Percentiles rank a stretch among this genome's conserved stretches.
phyloP scores from a whole-genome alignment of 1,140 invertebrate genomes.

The Bombus balteatus region DNA sequence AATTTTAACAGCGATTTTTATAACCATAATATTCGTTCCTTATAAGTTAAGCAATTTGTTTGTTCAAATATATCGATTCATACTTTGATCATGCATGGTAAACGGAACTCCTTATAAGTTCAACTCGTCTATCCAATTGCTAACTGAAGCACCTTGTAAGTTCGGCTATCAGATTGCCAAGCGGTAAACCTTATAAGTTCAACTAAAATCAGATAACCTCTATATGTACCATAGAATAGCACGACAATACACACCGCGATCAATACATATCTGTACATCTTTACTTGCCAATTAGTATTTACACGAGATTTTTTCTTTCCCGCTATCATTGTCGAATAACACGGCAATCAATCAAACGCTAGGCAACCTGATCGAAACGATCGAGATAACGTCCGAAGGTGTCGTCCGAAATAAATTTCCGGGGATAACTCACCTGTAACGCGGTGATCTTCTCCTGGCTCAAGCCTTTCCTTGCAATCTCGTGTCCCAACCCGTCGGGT shows the following conservation, averaged over 20 bases:
- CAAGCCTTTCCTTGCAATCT: conserved; percentile 23
- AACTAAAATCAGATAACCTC: not conserved
- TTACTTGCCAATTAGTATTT: not conserved
- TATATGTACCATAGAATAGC: not conserved
- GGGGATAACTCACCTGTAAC: conserved; percentile 12
- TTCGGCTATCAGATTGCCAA: not conserved
- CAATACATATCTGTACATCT: not conserved
- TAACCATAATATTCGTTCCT: not conserved
- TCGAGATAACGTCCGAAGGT: not conserved
- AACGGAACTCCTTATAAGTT: not conserved
- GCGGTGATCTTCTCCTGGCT: not conserved
- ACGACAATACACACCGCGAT: not conserved
- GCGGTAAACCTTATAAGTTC: not conserved
- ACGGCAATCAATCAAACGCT: not conserved
- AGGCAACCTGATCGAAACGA: not conserved
- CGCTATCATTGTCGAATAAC: not conserved
- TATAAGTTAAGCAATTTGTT: not conserved
- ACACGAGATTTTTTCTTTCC: too few species aligned
- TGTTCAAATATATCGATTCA: not conserved
- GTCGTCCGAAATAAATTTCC: not conserved
- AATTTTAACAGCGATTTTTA: not conserved
- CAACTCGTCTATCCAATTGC: too few species aligned
- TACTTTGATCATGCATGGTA: not conserved
- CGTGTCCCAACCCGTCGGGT: conserved; percentile 15
- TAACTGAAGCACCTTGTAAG: not conserved